A percentile compares a stretch with the other conserved stretches of the same genome.
Evolutionary conservation across 2,113 vertebrate species (phyloP).

Genomic region (Anarhynchus alexandrinus): DNA sequence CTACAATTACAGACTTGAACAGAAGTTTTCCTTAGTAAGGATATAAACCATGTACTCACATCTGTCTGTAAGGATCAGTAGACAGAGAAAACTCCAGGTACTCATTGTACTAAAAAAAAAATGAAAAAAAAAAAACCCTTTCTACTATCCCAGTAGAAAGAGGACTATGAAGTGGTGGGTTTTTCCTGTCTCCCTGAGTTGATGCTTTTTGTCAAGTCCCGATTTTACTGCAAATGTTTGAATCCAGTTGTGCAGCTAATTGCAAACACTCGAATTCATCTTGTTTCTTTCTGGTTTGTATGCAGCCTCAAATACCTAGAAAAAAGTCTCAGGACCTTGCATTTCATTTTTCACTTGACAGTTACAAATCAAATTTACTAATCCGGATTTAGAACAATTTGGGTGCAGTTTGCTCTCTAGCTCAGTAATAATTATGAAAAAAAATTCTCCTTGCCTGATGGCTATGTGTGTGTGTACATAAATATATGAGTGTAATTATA

Average conservation of each 20-base stretch:
- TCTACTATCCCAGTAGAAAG: background rate
- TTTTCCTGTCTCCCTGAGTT: background rate
- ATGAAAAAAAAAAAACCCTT: background rate
- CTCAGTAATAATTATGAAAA: conserved; percentile 9
- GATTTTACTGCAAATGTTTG: background rate
- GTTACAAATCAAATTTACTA: background rate
- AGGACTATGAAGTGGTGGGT: accelerated
- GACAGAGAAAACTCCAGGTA: background rate
- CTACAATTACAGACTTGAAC: background rate
- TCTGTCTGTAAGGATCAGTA: background rate
- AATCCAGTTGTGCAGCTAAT: background rate
- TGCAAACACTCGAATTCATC: background rate
- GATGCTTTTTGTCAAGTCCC: background rate
- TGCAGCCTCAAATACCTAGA: background rate
- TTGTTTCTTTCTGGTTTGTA: background rate
- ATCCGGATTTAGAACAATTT: background rate
- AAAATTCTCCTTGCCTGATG: conserved; percentile 30
- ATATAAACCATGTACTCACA: background rate
- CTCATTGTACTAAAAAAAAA: background rate
- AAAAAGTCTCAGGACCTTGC: background rate
- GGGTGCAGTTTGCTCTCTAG: background rate
- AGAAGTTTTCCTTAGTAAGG: background rate
- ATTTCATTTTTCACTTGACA: background rate
- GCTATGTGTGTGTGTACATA: conserved; percentile 28
- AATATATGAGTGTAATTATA: conserved; percentile 6